Evolutionary conservation across 2,113 vertebrate genomes (phyloP).

Genomic region (Sardina pilchardus): DNA sequence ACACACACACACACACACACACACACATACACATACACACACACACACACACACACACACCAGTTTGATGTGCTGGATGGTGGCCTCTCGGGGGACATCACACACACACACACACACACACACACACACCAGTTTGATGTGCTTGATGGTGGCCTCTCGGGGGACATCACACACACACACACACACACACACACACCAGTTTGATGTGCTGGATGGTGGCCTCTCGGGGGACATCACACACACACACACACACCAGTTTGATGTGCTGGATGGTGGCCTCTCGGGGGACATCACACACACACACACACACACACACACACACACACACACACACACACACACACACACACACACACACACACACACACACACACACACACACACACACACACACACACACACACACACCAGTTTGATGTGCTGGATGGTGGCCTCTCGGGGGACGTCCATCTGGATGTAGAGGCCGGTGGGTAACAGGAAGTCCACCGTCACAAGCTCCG

Average conservation of each 20-base stretch:
- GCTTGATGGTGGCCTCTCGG: too few species aligned
- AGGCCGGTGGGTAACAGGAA: slow-evolving; percentile 95
- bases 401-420: slow-evolving; percentile 89
- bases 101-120: slow-evolving; percentile 62
- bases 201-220: too few species aligned
- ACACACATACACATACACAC: not conserved
- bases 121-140: too few species aligned
- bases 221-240: too few species aligned
- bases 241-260: too few species aligned
- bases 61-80: slow-evolving; percentile 68
- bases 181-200: too few species aligned
- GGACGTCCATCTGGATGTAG: slow-evolving; percentile 95
- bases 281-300: slow-evolving; percentile 56
- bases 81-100: slow-evolving; percentile 72
- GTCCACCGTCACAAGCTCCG: slow-evolving; percentile 87
- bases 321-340: too few species aligned
- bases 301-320: slow-evolving; percentile 56
- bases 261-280: not conserved
- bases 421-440: slow-evolving; percentile 90
- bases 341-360: slow-evolving; percentile 57
- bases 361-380: slow-evolving; percentile 55
- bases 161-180: too few species aligned
- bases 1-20: not conserved
- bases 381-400: too few species aligned
- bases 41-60: slow-evolving; percentile 60